Evolutionary conservation across 2,888 invertebrate genomes (phyloP), one percentile per base, ranked within the genome.

Genomic region (Belgica antarctica): DNA sequence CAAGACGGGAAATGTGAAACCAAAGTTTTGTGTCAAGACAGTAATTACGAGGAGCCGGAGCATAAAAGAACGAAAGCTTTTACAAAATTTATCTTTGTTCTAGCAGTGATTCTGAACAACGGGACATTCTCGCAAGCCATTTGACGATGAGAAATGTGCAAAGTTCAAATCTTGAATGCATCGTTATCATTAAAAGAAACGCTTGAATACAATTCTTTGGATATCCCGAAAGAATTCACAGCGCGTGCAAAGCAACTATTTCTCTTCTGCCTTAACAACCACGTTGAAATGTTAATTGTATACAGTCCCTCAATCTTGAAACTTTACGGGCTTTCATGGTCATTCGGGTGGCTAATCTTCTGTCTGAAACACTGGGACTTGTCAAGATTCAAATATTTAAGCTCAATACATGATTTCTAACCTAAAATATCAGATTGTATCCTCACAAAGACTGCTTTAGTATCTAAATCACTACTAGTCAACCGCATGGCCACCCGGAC

Each of bases 251-350:
- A 41, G 4, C 10, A 41, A 41, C 41, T 5, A 41, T 41, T 41
- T n/a, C 2, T 41, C 15, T n/a, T 41, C 5, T 15, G 2, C n/a
- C 41, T 41, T 15, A 3, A 10, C n/a, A 10, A n/a, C 41, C 8
- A 41, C 22, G 52, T 52, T 52, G 52, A 52, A n/a, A 52, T 52
- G 52, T 52, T 52, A 52, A 52, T 52, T 52, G 52, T 52, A n/a
- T 5, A 2, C 10, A 41, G 41, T 22, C 22, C 22, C 52, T 52
- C 52, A 7, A 17, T 52, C 52, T 52, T 52, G 52, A 52, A n/a
- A 52, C 17, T 52, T 52, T 52, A 19, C 22, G 52, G n/a, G n/a
- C 5, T 52, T 52, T 52, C 22, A 52, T 52, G 52, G 17, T n/a
- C n/a, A n/a, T n/a, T n/a, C n/a, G n/a, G n/a, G n/a, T n/a, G n/a